Evolutionary conservation across 1,140 invertebrate species (phyloP), one percentile per base, ranked within the genome.

Genomic region (Geopemphigus sp.): DNA sequence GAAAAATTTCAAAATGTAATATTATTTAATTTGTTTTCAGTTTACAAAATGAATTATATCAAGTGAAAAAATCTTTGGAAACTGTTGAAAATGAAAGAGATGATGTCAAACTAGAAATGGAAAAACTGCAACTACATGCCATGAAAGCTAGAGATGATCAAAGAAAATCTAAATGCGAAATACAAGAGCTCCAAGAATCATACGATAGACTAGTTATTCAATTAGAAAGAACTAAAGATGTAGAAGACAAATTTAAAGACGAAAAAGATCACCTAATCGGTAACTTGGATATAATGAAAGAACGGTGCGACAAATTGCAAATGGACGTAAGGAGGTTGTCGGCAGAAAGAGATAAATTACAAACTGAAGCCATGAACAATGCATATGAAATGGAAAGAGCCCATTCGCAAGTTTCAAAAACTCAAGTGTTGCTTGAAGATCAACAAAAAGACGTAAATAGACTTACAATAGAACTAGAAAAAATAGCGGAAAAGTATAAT

Each of bases 211-310:
- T 93, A 1, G 90, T 92, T 11, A 86, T 95, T 56, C 94, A 96
- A 84, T 86, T 96, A 1, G 91, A 90, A 72, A 89, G 95, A 83
- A 91, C 92, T 29, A 95, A 95, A 85, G 95, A 97, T 84, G 89
- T 91, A 83, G 95, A 97, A 87, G 95, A 96, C 82, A 96, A 96
- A 84, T 91, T 93, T 14, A 94, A 95, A 84, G 93, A 94, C 84
- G 94, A 95, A 82, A 88, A 95, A 81, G 94, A 96, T 83, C 88
- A 92, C 83, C 84, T 93, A 74, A 87, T 89, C 81, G 89, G 94
- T 63, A 93, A 95, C 83, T 85, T 94, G 5, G 92, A 94, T 85
- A 93, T 96, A 88, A 89, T 94, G 63, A 89, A 94, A n/a, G 95
- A 96, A 84, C 89, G 81, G 39, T 94, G 94, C 84, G 95, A 96